These are phyloP conservation scores for Ceraclea dissimilis DNA, from an alignment of 2,888 invertebrate species.

Conservation along the genomic window DNA sequence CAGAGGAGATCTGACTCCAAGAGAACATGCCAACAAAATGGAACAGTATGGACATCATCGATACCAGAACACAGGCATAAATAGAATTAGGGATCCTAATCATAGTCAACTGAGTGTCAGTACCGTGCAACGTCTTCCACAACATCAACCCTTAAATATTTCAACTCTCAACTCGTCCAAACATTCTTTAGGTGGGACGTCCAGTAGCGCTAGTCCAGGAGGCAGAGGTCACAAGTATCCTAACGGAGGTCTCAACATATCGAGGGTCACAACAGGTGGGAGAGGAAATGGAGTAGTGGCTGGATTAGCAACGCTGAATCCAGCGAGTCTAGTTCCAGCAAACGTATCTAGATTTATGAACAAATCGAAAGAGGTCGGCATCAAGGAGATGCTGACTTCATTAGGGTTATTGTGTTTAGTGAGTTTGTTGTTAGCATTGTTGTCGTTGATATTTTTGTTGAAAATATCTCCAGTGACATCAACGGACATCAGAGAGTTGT, in stretches of 20 bases:
- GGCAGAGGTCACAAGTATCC: constrained; percentile 42
- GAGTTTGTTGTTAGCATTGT: constrained; percentile 72
- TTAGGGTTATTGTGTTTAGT: constrained; percentile 79
- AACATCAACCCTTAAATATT: constrained; percentile 59
- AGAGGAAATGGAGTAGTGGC: constrained; percentile 31
- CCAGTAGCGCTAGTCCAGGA: constrained; percentile 52
- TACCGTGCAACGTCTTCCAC: constrained; percentile 48
- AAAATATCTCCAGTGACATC: constrained; percentile 69
- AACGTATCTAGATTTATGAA: constrained; percentile 29
- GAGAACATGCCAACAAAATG: constrained; percentile 16
- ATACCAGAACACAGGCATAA: constrained; percentile 40
- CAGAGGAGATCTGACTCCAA: constrained; percentile 17
- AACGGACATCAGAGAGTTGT: constrained; percentile 47
- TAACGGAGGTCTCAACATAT: constrained; percentile 51
- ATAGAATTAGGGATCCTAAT: constrained; percentile 28
- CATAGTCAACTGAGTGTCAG: constrained; percentile 38
- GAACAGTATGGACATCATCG: constrained; percentile 32
- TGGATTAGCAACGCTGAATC: constrained; percentile 30
- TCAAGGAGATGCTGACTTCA: constrained; percentile 73
- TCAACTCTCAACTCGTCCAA: constrained; percentile 60
- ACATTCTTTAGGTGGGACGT: constrained; percentile 53
- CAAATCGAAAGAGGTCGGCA: constrained; percentile 27
- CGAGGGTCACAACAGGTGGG: constrained; percentile 42
- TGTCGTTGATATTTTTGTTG: constrained; percentile 77
- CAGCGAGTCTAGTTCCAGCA: constrained; percentile 32